Percentiles rank a stretch among this genome's conserved stretches.
Evolutionary conservation across 2,113 vertebrate species (phyloP).

Genomic region (Anguilla rostrata): DNA sequence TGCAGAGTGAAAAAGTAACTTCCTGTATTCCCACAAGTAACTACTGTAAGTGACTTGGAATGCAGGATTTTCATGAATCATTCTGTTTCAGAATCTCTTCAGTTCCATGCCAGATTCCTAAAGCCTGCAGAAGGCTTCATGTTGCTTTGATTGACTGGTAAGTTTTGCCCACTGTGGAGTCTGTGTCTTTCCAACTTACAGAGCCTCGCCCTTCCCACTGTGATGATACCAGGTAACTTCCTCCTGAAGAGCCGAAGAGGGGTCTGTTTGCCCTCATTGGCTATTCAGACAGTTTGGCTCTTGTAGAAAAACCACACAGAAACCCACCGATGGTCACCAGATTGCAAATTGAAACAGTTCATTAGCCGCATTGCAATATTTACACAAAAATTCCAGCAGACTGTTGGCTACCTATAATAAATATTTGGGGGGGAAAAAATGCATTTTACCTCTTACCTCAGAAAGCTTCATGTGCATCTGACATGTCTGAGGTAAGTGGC

Average conservation of each 20-base stretch:
- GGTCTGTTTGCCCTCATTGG: not conserved
- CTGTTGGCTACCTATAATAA: not conserved
- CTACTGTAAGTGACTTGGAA: no score
- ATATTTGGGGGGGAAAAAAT: not conserved
- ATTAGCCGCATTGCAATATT: not conserved
- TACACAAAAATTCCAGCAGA: not conserved
- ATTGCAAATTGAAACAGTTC: not conserved
- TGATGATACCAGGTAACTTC: not conserved
- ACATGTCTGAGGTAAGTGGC: not conserved
- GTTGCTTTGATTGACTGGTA: not conserved
- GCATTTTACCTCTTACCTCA: not conserved
- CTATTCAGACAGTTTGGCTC: not conserved
- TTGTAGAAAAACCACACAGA: not conserved
- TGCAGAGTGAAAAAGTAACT: no score
- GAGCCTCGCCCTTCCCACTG: not conserved
- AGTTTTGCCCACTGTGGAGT: not conserved
- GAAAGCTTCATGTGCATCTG: not conserved
- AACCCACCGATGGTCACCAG: not conserved
- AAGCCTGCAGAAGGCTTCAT: not conserved
- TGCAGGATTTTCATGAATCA: no score
- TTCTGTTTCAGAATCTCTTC: not conserved
- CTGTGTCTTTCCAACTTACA: not conserved
- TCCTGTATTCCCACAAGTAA: no score
- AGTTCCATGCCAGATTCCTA: not conserved
- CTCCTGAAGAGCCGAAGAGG: not conserved